Conservation (phyloP, 2,888 invertebrate species). For the Hartigia nigra region DNA sequence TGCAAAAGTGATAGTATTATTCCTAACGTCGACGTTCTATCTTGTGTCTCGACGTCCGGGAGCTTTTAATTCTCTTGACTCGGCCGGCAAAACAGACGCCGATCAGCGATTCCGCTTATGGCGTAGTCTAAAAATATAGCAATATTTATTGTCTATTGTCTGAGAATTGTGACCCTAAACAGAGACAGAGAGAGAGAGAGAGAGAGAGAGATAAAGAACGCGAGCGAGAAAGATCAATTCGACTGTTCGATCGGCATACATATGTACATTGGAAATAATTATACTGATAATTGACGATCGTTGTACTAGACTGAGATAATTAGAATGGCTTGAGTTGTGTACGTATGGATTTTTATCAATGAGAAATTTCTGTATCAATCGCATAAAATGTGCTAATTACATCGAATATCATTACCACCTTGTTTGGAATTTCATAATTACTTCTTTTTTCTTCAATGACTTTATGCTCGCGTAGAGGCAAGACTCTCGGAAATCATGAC, state of each 20-base stretch:
- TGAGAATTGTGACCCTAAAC: background rate
- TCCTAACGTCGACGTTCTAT: background rate
- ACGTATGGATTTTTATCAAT: background rate
- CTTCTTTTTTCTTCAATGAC: background rate
- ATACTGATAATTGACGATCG: no score
- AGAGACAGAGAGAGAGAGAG: background rate
- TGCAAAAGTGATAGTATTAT: background rate
- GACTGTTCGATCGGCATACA: background rate
- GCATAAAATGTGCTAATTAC: background rate
- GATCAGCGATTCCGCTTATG: background rate
- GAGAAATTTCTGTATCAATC: background rate
- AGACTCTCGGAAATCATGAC: background rate
- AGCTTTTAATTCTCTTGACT: background rate
- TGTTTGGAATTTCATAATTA: background rate
- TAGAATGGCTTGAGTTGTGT: background rate
- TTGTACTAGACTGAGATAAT: background rate
- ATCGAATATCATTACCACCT: background rate
- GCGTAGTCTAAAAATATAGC: background rate
- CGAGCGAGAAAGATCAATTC: no score
- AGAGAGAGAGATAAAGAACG: no score
- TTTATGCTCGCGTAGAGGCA: background rate
- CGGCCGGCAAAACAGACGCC: background rate
- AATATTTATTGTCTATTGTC: slow-evolving; percentile 2
- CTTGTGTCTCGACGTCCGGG: background rate
- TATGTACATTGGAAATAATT: background rate